phyloP scores from a whole-genome alignment of 2,888 invertebrate species.

The Pomacea canaliculata region DNA sequence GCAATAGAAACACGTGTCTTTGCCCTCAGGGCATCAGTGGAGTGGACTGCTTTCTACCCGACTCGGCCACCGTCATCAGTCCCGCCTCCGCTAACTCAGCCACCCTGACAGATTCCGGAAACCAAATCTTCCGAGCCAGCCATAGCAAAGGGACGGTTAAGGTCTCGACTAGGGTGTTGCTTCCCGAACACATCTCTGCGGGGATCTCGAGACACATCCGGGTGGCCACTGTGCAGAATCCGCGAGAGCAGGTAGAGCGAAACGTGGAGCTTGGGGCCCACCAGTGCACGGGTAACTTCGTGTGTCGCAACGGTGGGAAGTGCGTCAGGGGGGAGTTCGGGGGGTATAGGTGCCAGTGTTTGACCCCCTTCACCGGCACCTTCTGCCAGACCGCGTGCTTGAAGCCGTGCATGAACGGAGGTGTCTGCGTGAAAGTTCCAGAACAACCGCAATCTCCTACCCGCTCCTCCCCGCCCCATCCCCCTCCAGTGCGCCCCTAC shows the following conservation, averaged over 20 bases:
- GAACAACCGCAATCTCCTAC: not conserved
- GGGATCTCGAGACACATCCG: not conserved
- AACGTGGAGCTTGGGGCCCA: slow-evolving; percentile 27
- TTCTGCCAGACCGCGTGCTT: slow-evolving; percentile 29
- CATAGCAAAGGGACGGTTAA: too few relatives aligned
- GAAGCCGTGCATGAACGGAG: slow-evolving; percentile 26
- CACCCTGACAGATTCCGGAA: not conserved
- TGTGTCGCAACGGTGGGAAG: slow-evolving; percentile 28
- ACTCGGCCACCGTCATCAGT: slow-evolving; percentile 17
- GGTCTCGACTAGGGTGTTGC: not conserved
- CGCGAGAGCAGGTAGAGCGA: slow-evolving; percentile 19
- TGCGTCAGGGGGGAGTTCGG: slow-evolving; percentile 25
- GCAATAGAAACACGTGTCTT: slow-evolving; percentile 17
- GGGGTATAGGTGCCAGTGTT: slow-evolving; percentile 23
- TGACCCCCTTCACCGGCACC: slow-evolving; percentile 16
- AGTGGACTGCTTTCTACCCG: slow-evolving; percentile 8
- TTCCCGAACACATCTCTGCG: not conserved
- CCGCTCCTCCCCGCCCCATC: not conserved
- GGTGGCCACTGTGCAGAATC: slow-evolving; percentile 16
- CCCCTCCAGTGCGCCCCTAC: slow-evolving; percentile 1
- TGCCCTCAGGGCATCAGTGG: slow-evolving; percentile 15
- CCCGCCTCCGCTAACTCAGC: not conserved
- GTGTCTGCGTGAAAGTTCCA: slow-evolving; percentile 21
- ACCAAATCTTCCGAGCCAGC: not conserved
- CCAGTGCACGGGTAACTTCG: slow-evolving; percentile 29